A percentile compares a stretch with the other conserved stretches of the same genome.
These are phyloP conservation scores for Sparidentex hasta DNA, from an alignment of 2,797 vertebrate species.

Conservation along the genomic window DNA sequence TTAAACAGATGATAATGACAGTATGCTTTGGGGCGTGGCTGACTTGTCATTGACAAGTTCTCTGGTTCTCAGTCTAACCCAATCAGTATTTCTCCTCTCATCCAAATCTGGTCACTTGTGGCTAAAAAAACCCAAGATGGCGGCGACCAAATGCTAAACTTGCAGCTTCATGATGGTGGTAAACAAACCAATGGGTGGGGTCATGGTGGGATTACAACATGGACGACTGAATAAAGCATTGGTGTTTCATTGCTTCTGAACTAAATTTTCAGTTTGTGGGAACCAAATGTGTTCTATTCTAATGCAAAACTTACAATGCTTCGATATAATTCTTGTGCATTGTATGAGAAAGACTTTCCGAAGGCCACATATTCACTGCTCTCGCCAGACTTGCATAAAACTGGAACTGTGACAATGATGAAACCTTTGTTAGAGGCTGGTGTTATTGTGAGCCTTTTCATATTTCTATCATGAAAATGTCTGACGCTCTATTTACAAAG, in stretches of 20 bases:
- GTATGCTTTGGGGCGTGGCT: too few species aligned
- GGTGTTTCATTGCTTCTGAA: neutral
- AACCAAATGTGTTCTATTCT: neutral
- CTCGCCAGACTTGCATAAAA: neutral
- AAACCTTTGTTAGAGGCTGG: too few species aligned
- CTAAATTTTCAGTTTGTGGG: neutral
- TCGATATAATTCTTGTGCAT: neutral
- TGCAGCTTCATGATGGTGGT: too few species aligned
- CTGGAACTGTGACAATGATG: neutral
- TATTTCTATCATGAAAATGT: constrained; percentile 1
- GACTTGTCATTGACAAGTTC: too few species aligned
- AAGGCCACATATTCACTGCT: neutral
- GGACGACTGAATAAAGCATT: neutral
- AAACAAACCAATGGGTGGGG: too few species aligned
- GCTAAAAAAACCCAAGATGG: too few species aligned
- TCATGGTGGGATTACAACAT: neutral
- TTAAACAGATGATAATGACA: too few species aligned
- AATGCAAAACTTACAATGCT: neutral
- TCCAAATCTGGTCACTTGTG: too few species aligned
- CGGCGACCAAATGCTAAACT: too few species aligned
- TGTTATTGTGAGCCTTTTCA: neutral
- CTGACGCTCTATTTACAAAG: neutral
- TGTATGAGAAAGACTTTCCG: neutral
- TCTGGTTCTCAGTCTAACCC: too few species aligned
- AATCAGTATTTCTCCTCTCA: too few species aligned